phyloP scores from a whole-genome alignment of 2,113 vertebrate genomes.

The Seriola quinqueradiata region DNA sequence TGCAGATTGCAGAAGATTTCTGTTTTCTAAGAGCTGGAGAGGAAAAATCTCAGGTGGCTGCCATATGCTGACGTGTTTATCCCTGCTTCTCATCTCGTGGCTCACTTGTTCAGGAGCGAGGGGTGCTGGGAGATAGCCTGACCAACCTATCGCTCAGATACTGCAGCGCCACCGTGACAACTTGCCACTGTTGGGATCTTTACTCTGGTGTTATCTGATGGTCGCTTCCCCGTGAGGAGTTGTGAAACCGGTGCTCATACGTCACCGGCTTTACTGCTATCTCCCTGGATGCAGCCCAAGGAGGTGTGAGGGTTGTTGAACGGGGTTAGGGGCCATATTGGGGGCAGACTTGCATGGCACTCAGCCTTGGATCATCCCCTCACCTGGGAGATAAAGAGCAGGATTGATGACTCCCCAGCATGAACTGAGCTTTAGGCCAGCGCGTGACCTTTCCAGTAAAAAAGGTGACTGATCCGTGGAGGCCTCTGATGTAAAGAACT shows the following conservation, averaged over 20 bases:
- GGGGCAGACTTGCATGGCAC: slow-evolving; percentile 46
- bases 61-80: slow-evolving; percentile 52
- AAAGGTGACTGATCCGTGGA: slow-evolving; percentile 71
- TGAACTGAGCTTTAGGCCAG: slow-evolving; percentile 62
- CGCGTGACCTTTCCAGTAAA: slow-evolving; percentile 70
- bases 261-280: slow-evolving; percentile 20
- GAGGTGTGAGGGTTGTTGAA: slow-evolving; percentile 21
- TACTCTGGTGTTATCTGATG: slow-evolving; percentile 61
- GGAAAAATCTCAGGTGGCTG: slow-evolving; percentile 35
- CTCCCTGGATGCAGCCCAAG: slow-evolving; percentile 24
- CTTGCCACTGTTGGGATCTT: slow-evolving; percentile 42
- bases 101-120: slow-evolving; percentile 46
- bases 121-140: slow-evolving; percentile 45
- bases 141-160: slow-evolving; percentile 50
- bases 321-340: slow-evolving; percentile 55
- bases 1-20: slow-evolving; percentile 22
- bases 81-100: slow-evolving; percentile 40
- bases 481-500: slow-evolving; percentile 67
- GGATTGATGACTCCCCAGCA: slow-evolving; percentile 64
- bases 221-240: slow-evolving; percentile 16
- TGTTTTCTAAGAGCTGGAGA: slow-evolving; percentile 16
- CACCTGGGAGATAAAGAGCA: slow-evolving; percentile 70
- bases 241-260: slow-evolving; percentile 8
- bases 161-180: slow-evolving; percentile 14
- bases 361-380: slow-evolving; percentile 57